phyloP scores from a whole-genome alignment of 2,797 vertebrate genomes.

The Pseudomugil gertrudae region DNA sequence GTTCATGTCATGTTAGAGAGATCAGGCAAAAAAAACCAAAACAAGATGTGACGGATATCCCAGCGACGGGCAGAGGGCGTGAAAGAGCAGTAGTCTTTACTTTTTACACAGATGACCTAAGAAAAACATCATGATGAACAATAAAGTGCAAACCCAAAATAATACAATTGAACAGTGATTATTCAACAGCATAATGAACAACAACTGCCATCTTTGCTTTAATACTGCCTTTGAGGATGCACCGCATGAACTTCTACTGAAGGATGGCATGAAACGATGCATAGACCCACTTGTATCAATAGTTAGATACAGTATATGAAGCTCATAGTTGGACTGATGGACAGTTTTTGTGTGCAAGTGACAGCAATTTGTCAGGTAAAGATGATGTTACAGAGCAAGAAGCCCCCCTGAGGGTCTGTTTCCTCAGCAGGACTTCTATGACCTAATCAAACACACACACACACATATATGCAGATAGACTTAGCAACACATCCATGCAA shows the following conservation, averaged over 20 bases:
- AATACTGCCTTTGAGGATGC: conserved; percentile 8
- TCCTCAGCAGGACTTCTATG: conserved; percentile 56
- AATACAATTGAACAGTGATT: conserved; percentile 61
- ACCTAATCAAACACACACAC: conserved; percentile 44
- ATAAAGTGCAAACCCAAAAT: conserved; percentile 48
- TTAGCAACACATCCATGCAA: conserved; percentile 35
- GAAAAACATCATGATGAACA: conserved; percentile 38
- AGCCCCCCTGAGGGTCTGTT: conserved; percentile 60
- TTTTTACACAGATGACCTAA: conserved; percentile 49
- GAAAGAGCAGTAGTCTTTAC: conserved; percentile 40
- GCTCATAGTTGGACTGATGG: conserved; percentile 66
- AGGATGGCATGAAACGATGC: not conserved
- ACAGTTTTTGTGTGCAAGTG: conserved; percentile 75
- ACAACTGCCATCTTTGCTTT: conserved; percentile 22
- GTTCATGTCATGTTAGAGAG: conserved; percentile 10
- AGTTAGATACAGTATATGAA: conserved; percentile 39
- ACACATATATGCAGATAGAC: conserved; percentile 25
- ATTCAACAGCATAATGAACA: conserved; percentile 52
- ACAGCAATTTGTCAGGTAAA: conserved; percentile 77
- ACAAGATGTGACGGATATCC: conserved; percentile 38
- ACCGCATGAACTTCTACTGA: no score
- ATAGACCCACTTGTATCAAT: conserved; percentile 36
- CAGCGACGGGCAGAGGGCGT: conserved; percentile 49
- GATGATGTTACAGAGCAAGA: conserved; percentile 57
- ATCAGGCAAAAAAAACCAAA: conserved; percentile 30